Percentiles rank a stretch among this genome's conserved stretches.
These are phyloP conservation scores for Scaptomyza flava DNA, from an alignment of 2,888 invertebrate genomes.

Conservation along the genomic window DNA sequence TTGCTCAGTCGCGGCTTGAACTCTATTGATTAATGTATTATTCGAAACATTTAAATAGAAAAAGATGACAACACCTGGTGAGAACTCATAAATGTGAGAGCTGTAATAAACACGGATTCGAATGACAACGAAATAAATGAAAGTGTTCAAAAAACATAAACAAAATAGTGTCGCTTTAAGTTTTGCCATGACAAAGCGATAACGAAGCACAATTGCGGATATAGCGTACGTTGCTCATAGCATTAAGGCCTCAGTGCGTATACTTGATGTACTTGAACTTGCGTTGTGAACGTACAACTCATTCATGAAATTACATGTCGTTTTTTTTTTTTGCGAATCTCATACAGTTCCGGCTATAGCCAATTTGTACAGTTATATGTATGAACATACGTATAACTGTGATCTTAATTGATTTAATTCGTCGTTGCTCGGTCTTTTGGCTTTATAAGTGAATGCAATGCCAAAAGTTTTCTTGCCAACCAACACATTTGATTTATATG, in stretches of 20 bases:
- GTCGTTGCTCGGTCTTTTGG: constrained; percentile 27
- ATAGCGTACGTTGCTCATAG: constrained; percentile 25
- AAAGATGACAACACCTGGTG: constrained; percentile 21
- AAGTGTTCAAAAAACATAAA: constrained; percentile 21
- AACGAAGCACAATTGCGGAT: constrained; percentile 36
- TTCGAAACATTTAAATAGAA: neutral
- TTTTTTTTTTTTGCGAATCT: constrained; percentile 25
- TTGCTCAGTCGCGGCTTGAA: neutral
- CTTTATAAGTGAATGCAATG: constrained; percentile 15
- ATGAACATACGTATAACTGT: neutral
- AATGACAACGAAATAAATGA: constrained; percentile 37
- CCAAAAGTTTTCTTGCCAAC: constrained; percentile 36
- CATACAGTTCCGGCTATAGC: constrained; percentile 38
- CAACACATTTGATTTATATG: constrained; percentile 65
- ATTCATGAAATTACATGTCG: constrained; percentile 47
- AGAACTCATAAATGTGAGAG: neutral
- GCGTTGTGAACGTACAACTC: constrained; percentile 34
- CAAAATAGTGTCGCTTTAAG: constrained; percentile 1
- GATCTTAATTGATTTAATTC: constrained; percentile 64
- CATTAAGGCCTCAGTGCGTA: constrained; percentile 46
- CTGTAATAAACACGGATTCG: constrained; percentile 29
- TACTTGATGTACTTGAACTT: constrained; percentile 61
- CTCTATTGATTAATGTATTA: constrained; percentile 1
- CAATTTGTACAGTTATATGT: constrained; percentile 1
- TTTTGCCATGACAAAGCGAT: constrained; percentile 11